A percentile compares a stretch with the other conserved stretches of the same genome.
phyloP scores from a whole-genome alignment of 2,113 vertebrate species.

The Triplophysa rosa region DNA sequence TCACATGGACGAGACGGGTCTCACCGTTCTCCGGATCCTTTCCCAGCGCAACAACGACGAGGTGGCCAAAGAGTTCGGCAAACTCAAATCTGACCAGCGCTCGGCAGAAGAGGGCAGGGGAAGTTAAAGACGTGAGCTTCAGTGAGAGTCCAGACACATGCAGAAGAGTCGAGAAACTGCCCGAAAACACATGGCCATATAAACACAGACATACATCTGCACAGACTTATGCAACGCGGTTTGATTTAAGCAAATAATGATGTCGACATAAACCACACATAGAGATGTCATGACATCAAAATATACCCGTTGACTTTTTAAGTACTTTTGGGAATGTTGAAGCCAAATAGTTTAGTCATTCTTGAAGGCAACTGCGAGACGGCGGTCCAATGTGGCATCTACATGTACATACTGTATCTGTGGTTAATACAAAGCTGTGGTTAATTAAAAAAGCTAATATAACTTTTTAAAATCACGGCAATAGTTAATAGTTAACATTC shows the following conservation, averaged over 20 bases:
- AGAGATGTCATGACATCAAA: background rate
- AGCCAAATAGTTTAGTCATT: too few relatives aligned
- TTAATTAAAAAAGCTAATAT: too few relatives aligned
- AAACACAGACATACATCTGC: constrained; percentile 44
- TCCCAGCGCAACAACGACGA: constrained; percentile 97
- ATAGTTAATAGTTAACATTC: too few relatives aligned
- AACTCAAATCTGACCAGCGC: constrained; percentile 96
- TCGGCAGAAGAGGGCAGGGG: constrained; percentile 85
- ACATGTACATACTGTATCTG: too few relatives aligned
- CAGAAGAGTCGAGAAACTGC: background rate
- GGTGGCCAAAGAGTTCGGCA: constrained; percentile 96
- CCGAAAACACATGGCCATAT: constrained; percentile 20
- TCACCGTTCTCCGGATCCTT: constrained; percentile 94
- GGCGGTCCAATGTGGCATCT: too few relatives aligned
- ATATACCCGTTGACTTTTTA: background rate
- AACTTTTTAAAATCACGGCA: too few relatives aligned
- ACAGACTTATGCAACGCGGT: constrained; percentile 38
- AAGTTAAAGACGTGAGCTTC: constrained; percentile 63
- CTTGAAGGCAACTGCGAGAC: too few relatives aligned
- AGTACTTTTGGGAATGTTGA: background rate
- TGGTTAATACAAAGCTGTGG: too few relatives aligned
- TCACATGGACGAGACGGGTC: constrained; percentile 97
- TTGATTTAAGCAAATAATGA: constrained; percentile 50
- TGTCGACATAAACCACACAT: constrained; percentile 9
- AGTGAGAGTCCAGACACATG: too few relatives aligned